These are phyloP conservation scores for Bettongia penicillata DNA, from an alignment of 2,113 vertebrate genomes.

Conservation along the genomic window DNA sequence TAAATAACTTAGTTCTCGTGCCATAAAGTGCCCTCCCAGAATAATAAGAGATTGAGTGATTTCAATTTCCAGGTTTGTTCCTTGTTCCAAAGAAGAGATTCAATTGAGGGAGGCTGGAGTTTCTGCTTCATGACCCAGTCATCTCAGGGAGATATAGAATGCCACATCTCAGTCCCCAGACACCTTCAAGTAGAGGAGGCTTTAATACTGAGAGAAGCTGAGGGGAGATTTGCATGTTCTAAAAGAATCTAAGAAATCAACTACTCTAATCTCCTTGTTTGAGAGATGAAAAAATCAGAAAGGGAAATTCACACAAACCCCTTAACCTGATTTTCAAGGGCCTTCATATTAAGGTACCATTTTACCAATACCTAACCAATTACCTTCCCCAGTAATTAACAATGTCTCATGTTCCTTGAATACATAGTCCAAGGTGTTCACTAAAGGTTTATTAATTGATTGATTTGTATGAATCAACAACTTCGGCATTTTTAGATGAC, in stretches of 20 bases:
- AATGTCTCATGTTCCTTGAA: background rate
- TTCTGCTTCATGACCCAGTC: conserved; percentile 67
- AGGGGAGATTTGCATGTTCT: background rate
- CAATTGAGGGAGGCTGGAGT: conserved; percentile 63
- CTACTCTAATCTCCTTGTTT: background rate
- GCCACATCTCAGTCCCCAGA: background rate
- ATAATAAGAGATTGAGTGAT: conserved; percentile 64
- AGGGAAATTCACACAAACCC: background rate
- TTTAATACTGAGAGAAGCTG: background rate
- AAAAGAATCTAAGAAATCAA: background rate
- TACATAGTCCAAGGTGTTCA: background rate
- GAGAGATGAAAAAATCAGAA: background rate
- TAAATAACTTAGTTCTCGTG: conserved; percentile 76
- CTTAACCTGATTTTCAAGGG: background rate
- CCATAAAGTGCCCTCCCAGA: conserved; percentile 64
- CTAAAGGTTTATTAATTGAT: background rate
- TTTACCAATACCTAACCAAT: background rate
- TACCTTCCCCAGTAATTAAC: background rate
- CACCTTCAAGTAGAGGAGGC: conserved; percentile 7
- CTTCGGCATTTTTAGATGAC: background rate
- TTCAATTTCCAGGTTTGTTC: conserved; percentile 69
- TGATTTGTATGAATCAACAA: background rate
- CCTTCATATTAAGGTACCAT: background rate
- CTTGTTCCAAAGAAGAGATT: conserved; percentile 66
- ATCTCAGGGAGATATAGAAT: conserved; percentile 50